Conservation (phyloP, 30 jellyfish, hydroid and myxozoan species). For the Pelagia noctiluca region DNA sequence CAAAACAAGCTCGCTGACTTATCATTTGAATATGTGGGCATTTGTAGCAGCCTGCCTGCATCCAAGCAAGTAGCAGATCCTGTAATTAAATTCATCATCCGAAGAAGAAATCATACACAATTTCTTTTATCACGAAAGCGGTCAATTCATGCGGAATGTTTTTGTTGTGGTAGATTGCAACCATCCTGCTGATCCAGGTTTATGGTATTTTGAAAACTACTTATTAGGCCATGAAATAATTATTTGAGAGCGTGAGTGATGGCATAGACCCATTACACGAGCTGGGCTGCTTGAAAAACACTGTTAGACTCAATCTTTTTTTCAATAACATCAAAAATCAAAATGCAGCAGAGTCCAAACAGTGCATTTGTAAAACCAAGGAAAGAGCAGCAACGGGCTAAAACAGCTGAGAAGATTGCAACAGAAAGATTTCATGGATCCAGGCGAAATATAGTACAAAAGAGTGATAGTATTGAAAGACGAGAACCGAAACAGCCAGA, state of each 20-base stretch:
- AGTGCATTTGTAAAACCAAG: conserved; percentile 70
- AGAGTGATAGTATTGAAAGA: conserved; percentile 8
- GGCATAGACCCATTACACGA: not conserved
- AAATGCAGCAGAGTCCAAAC: conserved; percentile 54
- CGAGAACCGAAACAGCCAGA: conserved; percentile 22
- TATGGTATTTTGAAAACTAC: not conserved
- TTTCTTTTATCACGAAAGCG: no score
- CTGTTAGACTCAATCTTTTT: not conserved
- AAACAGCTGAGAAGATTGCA: conserved; percentile 43
- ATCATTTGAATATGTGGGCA: no score
- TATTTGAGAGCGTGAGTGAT: not conserved
- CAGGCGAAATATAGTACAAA: not conserved
- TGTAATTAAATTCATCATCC: no score
- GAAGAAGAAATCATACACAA: no score
- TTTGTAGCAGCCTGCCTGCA: not conserved
- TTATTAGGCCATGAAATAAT: not conserved
- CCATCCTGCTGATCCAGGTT: not conserved
- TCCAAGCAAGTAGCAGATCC: not conserved
- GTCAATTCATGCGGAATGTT: no score
- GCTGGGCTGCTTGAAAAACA: no score
- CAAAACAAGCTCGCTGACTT: no score
- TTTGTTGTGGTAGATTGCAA: not conserved
- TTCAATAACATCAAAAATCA: no score
- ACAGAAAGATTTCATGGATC: conserved; percentile 47
- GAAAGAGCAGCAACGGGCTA: conserved; percentile 45